Percentiles rank a stretch among this genome's conserved stretches.
Evolutionary conservation across 2,113 vertebrate genomes (phyloP).

Genomic region (Ictalurus furcatus): DNA sequence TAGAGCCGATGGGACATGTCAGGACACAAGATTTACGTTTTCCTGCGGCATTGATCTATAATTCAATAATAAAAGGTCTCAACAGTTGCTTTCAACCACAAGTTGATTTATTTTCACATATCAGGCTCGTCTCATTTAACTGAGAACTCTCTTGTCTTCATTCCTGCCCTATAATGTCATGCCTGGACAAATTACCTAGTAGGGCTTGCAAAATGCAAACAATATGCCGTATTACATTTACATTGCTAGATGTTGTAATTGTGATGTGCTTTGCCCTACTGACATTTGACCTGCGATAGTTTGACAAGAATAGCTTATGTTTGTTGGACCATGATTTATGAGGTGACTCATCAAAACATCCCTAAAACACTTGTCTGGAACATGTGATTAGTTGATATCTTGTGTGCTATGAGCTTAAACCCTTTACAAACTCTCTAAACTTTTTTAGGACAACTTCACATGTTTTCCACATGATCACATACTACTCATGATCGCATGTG

Average conservation of each 20-base stretch:
- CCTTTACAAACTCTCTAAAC: neutral
- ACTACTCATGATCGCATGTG: neutral
- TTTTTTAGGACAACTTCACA: neutral
- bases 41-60: neutral
- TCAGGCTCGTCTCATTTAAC: neutral
- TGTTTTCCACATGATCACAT: neutral
- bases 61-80: neutral
- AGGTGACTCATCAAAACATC: neutral
- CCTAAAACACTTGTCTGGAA: neutral
- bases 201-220: neutral
- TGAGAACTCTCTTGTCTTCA: neutral
- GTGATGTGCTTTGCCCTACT: neutral
- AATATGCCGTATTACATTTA: neutral
- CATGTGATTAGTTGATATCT: neutral
- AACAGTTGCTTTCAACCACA: neutral
- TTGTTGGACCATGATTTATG: neutral
- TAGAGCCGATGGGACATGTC: slow-evolving; percentile 11
- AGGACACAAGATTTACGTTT: neutral
- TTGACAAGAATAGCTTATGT: neutral
- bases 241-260: neutral
- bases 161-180: neutral
- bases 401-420: neutral
- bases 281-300: neutral
- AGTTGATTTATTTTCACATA: slow-evolving; percentile 8
- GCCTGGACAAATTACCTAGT: neutral